These are phyloP conservation scores for Anabas testudineus DNA, from an alignment of 2,797 vertebrate genomes.

Conservation along the genomic window DNA sequence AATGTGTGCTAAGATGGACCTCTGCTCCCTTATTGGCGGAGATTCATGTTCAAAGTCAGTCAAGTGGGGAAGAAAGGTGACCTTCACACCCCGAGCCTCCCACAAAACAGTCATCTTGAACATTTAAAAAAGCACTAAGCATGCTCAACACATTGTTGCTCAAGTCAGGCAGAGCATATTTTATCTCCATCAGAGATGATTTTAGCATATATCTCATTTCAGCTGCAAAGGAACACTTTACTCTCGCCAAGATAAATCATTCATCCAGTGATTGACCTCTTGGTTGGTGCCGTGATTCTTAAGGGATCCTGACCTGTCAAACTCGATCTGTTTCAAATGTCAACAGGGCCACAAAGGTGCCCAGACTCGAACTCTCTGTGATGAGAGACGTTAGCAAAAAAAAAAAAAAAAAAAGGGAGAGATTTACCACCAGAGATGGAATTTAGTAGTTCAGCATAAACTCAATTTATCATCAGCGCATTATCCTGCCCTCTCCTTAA, in stretches of 20 bases:
- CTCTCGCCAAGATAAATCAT: constrained; percentile 68
- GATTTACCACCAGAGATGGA: constrained; percentile 86
- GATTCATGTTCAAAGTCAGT: constrained; percentile 71
- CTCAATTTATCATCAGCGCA: constrained; percentile 86
- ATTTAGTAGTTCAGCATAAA: constrained; percentile 85
- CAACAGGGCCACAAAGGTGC: constrained; percentile 73
- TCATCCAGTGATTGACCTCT: constrained; percentile 77
- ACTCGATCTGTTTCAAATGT: constrained; percentile 86
- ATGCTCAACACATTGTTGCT: constrained; percentile 33
- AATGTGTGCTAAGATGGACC: constrained; percentile 54
- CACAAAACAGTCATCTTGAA: constrained; percentile 44
- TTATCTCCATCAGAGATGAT: constrained; percentile 31
- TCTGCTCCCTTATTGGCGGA: constrained; percentile 47
- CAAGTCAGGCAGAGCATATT: constrained; percentile 29
- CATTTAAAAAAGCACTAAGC: constrained; percentile 34
- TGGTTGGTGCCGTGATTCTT: constrained; percentile 78
- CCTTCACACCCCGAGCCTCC: constrained; percentile 57
- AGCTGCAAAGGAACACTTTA: constrained; percentile 45
- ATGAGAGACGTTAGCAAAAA: constrained; percentile 78
- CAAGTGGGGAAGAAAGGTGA: constrained; percentile 65
- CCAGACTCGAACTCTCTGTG: constrained; percentile 52
- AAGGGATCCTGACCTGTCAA: constrained; percentile 80
- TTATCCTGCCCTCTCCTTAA: constrained; percentile 83
- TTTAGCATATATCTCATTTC: constrained; percentile 48
- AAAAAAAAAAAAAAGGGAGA: constrained; percentile 50